Base-by-base conservation (phyloP, 1,140 invertebrate genomes). In the Cecropterus lyciades region DNA sequence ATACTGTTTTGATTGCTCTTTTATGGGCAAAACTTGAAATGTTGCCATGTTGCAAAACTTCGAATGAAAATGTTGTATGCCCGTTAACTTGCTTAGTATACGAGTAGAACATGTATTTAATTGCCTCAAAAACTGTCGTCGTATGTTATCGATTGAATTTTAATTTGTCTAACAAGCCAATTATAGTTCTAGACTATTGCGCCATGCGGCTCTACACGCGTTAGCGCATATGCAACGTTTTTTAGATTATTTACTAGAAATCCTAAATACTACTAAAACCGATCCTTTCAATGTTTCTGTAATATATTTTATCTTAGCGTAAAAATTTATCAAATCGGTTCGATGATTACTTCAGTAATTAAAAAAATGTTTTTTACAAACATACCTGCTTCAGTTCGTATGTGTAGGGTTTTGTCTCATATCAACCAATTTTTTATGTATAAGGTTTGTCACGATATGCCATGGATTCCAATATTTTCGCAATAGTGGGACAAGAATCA, bases 1-100 rank as follows among this genome's bases (percentile, higher is more conserved):
- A 57, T 78, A 72, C 56, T 70, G 45, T 67, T 68, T 67, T 73
- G 70, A 73, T 73, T 73, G 45, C 37, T 42, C 42, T 55, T 62
- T 65, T 64, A 45, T 49, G 20, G 27, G 11, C 6, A 52, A 42
- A 52, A 52, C 52, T 51, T 42, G 33, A 40, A 20, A 43, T 16
- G 14, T 55, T 55, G 17, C 16, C 10, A 37, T 37, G 20, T 55
- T 42, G 52, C 16, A 40, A 20, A 20, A 43, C 16, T n/a, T 40
- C 14, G 13, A 20, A 55, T 55, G 37, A 55, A 37, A 30, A 30
- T 30, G 20, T 5, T 20, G 3, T 30, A 30, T 37, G 30, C n/a
- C 13, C 13, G 17, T 8, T n/a, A 56, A 9, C 8, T 42, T 56
- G 16, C 14, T 40, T 16, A 33, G 7, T 20, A 53, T 55, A 42